These are phyloP conservation scores for Stomorhina lunata DNA, from an alignment of 2,888 invertebrate genomes.

Conservation along the genomic window DNA sequence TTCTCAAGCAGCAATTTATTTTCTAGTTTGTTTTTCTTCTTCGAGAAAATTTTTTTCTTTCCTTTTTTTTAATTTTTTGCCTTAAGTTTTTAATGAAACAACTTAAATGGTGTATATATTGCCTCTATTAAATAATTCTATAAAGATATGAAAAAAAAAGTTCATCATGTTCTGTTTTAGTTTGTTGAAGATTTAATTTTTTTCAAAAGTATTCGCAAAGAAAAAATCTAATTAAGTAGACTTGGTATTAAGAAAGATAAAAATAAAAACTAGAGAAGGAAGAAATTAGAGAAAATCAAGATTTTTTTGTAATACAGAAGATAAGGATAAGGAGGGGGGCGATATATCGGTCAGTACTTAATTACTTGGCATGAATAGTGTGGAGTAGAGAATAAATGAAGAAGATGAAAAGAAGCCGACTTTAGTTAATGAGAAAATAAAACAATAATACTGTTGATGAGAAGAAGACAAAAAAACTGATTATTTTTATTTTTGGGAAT, in stretches of 20 bases:
- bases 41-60: neutral
- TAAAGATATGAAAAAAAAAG: neutral
- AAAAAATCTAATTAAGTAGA: constrained; percentile 57
- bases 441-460: no score
- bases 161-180: neutral
- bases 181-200: constrained; percentile 22
- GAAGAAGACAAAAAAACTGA: neutral
- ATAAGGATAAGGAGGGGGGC: neutral
- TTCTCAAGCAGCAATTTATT: neutral
- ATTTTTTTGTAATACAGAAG: neutral
- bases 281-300: neutral
- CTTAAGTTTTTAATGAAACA: neutral
- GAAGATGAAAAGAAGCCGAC: neutral
- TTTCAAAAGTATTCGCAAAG: neutral
- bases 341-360: constrained; percentile 13
- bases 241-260: constrained; percentile 1
- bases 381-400: neutral
- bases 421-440: neutral
- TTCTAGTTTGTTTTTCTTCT: neutral
- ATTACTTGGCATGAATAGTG: neutral
- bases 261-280: neutral
- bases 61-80: neutral
- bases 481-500: no score
- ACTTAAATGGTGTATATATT: constrained; percentile 24
- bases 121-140: constrained; percentile 19